Percentiles rank a stretch among this genome's conserved stretches.
Evolutionary conservation across 2,888 invertebrate species (phyloP).

Genomic region (Acholoe squamosa): DNA sequence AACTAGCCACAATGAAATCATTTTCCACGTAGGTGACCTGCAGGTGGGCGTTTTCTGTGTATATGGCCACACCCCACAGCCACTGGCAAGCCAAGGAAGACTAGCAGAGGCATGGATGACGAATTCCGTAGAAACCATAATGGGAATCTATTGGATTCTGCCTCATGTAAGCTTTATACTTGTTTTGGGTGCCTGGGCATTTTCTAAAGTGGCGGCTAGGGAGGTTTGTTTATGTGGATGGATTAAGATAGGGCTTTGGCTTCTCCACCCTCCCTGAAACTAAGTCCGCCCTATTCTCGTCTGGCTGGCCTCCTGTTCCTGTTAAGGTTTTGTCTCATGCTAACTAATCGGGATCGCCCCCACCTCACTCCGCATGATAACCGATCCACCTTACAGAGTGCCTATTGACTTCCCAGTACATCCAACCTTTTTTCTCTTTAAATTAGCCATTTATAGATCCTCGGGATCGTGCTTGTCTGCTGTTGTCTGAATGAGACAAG

Average conservation of each 20-base stretch:
- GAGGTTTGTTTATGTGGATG: constrained; percentile 22
- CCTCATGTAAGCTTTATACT: not conserved
- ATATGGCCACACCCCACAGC: not conserved
- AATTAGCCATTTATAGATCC: too few species aligned
- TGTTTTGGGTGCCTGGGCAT: not conserved
- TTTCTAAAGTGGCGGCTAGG: not conserved
- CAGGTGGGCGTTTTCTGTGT: too few species aligned
- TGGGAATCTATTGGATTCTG: not conserved
- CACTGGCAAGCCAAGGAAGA: not conserved
- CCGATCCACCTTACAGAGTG: too few species aligned
- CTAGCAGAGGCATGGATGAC: not conserved
- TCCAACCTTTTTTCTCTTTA: too few species aligned
- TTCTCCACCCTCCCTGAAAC: not conserved
- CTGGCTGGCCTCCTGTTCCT: not conserved
- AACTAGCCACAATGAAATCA: constrained; percentile 26
- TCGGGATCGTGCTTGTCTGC: too few species aligned
- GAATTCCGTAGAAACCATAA: not conserved
- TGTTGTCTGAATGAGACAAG: too few species aligned
- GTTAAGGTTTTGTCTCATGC: too few species aligned
- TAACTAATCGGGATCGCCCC: too few species aligned
- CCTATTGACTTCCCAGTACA: too few species aligned
- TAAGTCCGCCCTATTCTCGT: not conserved
- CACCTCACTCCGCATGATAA: too few species aligned
- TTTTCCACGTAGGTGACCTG: constrained; percentile 7
- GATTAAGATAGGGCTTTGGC: not conserved